phyloP scores from a whole-genome alignment of 2,888 invertebrate species.

The Onthophagus sagittarius region DNA sequence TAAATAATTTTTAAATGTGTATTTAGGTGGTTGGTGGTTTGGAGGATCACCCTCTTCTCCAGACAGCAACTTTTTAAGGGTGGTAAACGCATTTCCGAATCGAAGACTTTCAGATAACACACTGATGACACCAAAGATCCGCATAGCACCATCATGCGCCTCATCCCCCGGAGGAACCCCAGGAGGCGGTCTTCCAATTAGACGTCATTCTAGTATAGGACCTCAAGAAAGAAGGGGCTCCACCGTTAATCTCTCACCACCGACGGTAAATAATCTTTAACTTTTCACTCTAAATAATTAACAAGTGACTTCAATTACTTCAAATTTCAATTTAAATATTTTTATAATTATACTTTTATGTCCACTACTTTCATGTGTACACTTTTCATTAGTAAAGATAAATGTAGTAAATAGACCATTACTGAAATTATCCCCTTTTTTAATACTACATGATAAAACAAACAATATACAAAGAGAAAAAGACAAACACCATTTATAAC shows the following conservation, averaged over 20 bases:
- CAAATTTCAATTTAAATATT: neutral
- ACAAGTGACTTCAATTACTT: neutral
- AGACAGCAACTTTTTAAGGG: slow-evolving; percentile 82
- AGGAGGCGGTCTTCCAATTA: slow-evolving; percentile 73
- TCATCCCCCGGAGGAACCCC: slow-evolving; percentile 73
- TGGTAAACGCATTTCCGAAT: slow-evolving; percentile 75
- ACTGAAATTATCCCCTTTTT: neutral
- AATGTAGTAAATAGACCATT: neutral
- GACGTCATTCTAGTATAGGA: slow-evolving; percentile 88
- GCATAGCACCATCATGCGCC: slow-evolving; percentile 84
- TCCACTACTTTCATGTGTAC: neutral
- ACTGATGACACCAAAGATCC: slow-evolving; percentile 84
- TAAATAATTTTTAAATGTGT: slow-evolving; percentile 25
- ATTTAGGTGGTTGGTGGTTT: slow-evolving; percentile 79
- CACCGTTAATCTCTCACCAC: slow-evolving; percentile 80
- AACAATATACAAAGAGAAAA: neutral
- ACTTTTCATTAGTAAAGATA: neutral
- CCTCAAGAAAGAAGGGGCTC: slow-evolving; percentile 84
- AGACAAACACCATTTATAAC: neutral
- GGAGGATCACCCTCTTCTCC: slow-evolving; percentile 80
- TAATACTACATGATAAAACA: neutral
- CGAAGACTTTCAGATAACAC: slow-evolving; percentile 90
- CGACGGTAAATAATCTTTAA: slow-evolving; percentile 64
- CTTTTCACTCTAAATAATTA: neutral
- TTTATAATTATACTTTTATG: neutral